A percentile compares a stretch with the other conserved stretches of the same genome.
phyloP scores from a whole-genome alignment of 2,888 invertebrate genomes.

The Gnatocerus cornutus region DNA sequence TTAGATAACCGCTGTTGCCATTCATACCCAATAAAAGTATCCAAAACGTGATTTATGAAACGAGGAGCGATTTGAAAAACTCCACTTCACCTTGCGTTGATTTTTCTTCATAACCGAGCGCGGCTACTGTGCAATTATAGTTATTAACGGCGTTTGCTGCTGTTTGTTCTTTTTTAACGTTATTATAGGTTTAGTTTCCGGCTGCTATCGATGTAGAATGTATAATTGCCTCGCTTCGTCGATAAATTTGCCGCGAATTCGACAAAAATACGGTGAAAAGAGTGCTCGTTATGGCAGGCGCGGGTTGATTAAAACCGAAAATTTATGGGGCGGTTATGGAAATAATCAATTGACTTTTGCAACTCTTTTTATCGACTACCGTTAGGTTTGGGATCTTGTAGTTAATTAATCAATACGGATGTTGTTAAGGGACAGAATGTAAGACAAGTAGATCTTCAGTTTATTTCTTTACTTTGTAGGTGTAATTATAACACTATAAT shows the following conservation, averaged over 20 bases:
- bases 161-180: conserved; percentile 23
- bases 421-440: too few relatives aligned
- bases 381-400: too few relatives aligned
- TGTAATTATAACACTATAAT: too few relatives aligned
- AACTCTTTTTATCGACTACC: too few relatives aligned
- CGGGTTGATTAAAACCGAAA: too few relatives aligned
- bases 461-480: too few relatives aligned
- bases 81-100: conserved; percentile 1
- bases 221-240: conserved; percentile 31
- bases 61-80: conserved; percentile 19
- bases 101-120: conserved; percentile 17
- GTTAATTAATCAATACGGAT: too few relatives aligned
- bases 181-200: conserved; percentile 37
- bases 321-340: too few relatives aligned
- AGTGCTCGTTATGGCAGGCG: too few relatives aligned
- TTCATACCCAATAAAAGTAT: conserved; percentile 38
- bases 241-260: conserved; percentile 24
- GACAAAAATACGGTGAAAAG: background rate
- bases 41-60: conserved; percentile 30
- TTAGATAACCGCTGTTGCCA: conserved; percentile 60
- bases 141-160: conserved; percentile 36
- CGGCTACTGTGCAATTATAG: conserved; percentile 28
- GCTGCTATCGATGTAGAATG: conserved; percentile 31
- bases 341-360: too few relatives aligned
- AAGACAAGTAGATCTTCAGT: too few relatives aligned